Conservation (phyloP, 2,113 vertebrate species). For the Pseudorhombus dupliciocellatus region DNA sequence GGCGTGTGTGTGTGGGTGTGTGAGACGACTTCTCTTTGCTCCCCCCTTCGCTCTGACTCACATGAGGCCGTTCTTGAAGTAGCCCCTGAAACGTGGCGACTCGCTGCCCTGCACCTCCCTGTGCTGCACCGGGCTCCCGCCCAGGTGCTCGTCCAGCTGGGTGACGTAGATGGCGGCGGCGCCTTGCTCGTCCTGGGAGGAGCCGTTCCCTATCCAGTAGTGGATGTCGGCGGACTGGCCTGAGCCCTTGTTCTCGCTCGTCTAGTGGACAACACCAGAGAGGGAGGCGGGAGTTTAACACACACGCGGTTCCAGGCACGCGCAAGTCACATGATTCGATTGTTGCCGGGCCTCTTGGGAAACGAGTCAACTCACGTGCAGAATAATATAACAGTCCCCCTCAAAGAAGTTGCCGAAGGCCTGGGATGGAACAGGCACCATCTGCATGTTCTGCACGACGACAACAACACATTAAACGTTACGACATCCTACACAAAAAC, state of each 20-base stretch:
- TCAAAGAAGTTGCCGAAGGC: slow-evolving; percentile 90
- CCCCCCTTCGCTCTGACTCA: slow-evolving; percentile 73
- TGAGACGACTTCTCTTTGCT: neutral
- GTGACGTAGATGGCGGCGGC: slow-evolving; percentile 84
- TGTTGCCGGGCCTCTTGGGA: slow-evolving; percentile 5
- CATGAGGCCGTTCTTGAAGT: slow-evolving; percentile 90
- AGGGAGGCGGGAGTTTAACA: neutral
- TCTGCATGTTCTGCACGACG: slow-evolving; percentile 86
- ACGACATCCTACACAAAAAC: neutral
- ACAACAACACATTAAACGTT: slow-evolving; percentile 4
- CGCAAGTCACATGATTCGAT: neutral
- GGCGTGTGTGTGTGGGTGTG: slow-evolving; percentile 3
- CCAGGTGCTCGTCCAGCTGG: slow-evolving; percentile 84
- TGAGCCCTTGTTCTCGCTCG: slow-evolving; percentile 61
- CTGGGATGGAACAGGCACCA: slow-evolving; percentile 84
- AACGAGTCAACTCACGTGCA: slow-evolving; percentile 82
- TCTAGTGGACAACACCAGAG: slow-evolving; percentile 66
- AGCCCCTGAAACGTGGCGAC: slow-evolving; percentile 86
- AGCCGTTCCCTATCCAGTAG: slow-evolving; percentile 88
- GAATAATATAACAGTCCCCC: slow-evolving; percentile 89
- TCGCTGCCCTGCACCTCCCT: slow-evolving; percentile 87
- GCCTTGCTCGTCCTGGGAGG: slow-evolving; percentile 89
- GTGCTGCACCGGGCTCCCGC: slow-evolving; percentile 86
- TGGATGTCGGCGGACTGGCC: slow-evolving; percentile 80
- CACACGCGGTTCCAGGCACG: neutral